Base-by-base conservation (phyloP, 2,888 invertebrate species). In the Catocala fraxini region DNA sequence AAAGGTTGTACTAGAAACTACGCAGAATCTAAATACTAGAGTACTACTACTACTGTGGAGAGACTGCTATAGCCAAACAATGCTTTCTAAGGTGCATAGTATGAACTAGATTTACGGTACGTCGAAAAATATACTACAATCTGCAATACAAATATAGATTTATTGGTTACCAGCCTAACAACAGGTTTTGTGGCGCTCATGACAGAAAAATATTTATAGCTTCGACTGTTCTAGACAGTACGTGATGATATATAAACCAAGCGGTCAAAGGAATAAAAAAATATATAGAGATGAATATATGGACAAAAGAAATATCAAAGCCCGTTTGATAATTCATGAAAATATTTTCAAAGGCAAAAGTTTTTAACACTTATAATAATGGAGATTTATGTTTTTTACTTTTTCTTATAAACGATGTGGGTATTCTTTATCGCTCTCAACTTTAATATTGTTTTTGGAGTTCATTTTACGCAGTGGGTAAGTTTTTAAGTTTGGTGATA, bases 131-230 rank as follows among this genome's bases (percentile, higher is more conserved):
- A 56, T 48, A 48, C 34, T 48, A n/a, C n/a, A 33, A 48, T 11
- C n/a, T 49, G 15, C 46, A 5, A 46, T 59, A 25, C 25, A 56
- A 63, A 63, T 63, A 53, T 59, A 61, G 48, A 64, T 59, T 70
- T 62, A 64, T 72, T 55, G 63, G 60, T 47, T 52, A 56, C 52
- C 54, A 58, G 25, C 34, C 35, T 54, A 68, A 64, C 61, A 59
- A 48, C 68, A 57, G 68, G 59, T 53, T 71, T 42, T 25, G 55
- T 55, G 64, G 56, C 56, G 53, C 6, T 52, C 10, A 57, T 69
- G 71, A 70, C 71, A 63, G 70, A 45, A 55, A 60, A 73, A 57
- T 69, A 71, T 73, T 73, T 71, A 71, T 71, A 60, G 56, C 59
- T 59, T 56, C 59, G 62, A 59, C 70, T 73, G 52, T 34, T 13